Percentiles rank a stretch among this genome's conserved stretches.
Conservation (phyloP, 2,888 invertebrate species). For the Anaspis maculata region DNA sequence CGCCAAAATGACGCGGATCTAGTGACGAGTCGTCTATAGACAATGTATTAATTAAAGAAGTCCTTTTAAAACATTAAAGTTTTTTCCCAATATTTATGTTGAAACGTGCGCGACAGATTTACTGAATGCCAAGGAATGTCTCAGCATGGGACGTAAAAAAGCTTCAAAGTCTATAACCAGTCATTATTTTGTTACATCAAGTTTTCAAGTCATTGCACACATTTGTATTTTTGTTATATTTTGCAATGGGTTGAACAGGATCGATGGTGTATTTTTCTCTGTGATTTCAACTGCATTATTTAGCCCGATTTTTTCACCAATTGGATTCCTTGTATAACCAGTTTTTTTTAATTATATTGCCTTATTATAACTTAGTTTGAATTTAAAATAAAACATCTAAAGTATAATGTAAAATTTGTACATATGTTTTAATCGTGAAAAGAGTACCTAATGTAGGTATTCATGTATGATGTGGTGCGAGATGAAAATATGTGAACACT, state of each 20-base stretch:
- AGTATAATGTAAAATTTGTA: conserved; percentile 11
- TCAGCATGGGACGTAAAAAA: too few relatives aligned
- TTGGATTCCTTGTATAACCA: not conserved
- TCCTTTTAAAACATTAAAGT: too few relatives aligned
- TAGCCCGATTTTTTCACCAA: too few relatives aligned
- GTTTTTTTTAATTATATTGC: not conserved
- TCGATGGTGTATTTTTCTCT: too few relatives aligned
- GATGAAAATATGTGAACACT: too few relatives aligned
- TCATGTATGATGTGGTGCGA: too few relatives aligned
- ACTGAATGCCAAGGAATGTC: conserved; percentile 1
- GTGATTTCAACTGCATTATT: too few relatives aligned
- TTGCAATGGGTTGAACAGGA: too few relatives aligned
- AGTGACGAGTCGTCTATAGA: conserved; percentile 9
- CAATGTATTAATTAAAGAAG: too few relatives aligned
- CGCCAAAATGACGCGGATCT: conserved; percentile 26
- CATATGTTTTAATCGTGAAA: conserved; percentile 11
- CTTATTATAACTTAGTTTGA: not conserved
- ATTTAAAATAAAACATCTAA: not conserved
- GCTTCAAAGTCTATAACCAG: not conserved
- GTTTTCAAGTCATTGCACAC: not conserved
- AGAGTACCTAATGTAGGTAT: too few relatives aligned
- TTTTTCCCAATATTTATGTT: too few relatives aligned
- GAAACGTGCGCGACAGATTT: too few relatives aligned
- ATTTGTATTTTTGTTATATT: not conserved
- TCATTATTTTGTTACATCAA: not conserved